Evolutionary conservation across 2,888 invertebrate genomes (phyloP).

Genomic region (Lysandra bellargus): DNA sequence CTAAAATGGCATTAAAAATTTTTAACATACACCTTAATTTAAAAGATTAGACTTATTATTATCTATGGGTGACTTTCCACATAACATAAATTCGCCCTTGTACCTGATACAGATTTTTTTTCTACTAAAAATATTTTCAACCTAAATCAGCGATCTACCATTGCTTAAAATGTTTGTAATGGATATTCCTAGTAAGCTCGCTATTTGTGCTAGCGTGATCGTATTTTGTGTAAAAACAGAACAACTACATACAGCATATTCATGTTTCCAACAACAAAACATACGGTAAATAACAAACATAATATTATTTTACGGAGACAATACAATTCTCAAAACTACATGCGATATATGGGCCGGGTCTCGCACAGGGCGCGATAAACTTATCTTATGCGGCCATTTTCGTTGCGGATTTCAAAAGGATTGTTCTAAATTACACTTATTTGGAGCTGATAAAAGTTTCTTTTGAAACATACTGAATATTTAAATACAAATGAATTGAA

Average conservation of each 20-base stretch:
- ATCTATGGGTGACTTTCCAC: too few relatives aligned
- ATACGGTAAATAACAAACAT: conserved; percentile 37
- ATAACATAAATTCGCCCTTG: too few relatives aligned
- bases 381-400: conserved; percentile 43
- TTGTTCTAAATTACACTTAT: conserved; percentile 26
- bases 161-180: too few relatives aligned
- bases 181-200: too few relatives aligned
- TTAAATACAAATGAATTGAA: not conserved
- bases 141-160: too few relatives aligned
- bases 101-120: too few relatives aligned
- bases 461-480: not conserved
- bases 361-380: conserved; percentile 52
- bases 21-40: too few relatives aligned
- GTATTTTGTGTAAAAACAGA: not conserved
- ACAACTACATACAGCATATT: not conserved
- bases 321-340: conserved; percentile 56
- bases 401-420: conserved; percentile 32
- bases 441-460: conserved; percentile 13
- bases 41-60: too few relatives aligned
- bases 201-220: not conserved
- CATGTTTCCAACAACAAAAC: conserved; percentile 6
- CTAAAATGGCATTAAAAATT: too few relatives aligned
- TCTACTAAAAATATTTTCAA: too few relatives aligned
- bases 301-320: conserved; percentile 50
- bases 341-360: conserved; percentile 46